Evolutionary conservation across 2,888 invertebrate genomes (phyloP).

Genomic region (Thymelicus acteon): DNA sequence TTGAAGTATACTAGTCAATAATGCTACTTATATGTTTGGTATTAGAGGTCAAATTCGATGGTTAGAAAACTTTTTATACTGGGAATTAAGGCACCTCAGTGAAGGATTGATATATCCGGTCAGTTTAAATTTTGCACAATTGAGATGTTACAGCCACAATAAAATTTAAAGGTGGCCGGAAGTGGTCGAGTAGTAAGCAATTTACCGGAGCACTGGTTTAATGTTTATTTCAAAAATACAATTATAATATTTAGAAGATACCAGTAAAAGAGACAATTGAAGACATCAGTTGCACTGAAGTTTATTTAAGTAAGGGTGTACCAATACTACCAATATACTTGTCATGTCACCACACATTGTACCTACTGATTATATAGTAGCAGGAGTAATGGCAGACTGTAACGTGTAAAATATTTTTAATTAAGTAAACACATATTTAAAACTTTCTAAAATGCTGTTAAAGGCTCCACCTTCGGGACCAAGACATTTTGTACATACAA

Average conservation of each 20-base stretch:
- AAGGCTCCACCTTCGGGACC: too few relatives aligned
- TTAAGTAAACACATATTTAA: too few relatives aligned
- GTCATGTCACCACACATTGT: too few relatives aligned
- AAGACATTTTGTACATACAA: too few relatives aligned
- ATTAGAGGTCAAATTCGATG: not conserved
- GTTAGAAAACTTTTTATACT: not conserved
- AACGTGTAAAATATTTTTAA: too few relatives aligned
- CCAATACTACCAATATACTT: too few relatives aligned
- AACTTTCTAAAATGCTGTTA: too few relatives aligned
- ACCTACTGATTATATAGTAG: too few relatives aligned
- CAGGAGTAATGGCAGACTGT: too few relatives aligned
- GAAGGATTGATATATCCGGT: slow-evolving; percentile 55
- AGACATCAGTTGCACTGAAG: not conserved
- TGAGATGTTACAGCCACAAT: slow-evolving; percentile 44
- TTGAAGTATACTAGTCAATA: not conserved
- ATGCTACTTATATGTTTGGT: not conserved
- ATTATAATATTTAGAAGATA: not conserved
- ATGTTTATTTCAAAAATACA: not conserved
- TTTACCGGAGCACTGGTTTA: slow-evolving; percentile 2
- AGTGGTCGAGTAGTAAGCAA: slow-evolving; percentile 37
- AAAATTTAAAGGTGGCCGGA: slow-evolving; percentile 42
- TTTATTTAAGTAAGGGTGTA: not conserved
- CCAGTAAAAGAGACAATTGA: not conserved
- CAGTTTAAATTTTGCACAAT: slow-evolving; percentile 59
- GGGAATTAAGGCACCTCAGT: slow-evolving; percentile 14